Conservation (phyloP, 1,140 invertebrate species). For the Cyclina sinensis region DNA sequence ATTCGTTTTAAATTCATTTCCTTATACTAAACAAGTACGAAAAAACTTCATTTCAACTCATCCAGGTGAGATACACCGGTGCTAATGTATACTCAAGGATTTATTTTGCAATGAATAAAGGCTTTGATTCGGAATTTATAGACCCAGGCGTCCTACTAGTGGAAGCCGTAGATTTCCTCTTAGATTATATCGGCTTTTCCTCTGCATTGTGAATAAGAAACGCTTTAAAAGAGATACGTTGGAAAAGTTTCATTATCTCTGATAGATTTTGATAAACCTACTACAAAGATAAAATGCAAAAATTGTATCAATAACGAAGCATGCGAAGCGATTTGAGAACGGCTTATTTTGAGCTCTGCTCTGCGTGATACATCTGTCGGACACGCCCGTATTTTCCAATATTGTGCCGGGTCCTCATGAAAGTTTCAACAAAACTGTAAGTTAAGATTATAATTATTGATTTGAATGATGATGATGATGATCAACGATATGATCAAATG, state of each 20-base stretch:
- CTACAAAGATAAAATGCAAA: background rate
- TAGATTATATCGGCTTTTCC: slow-evolving; percentile 12
- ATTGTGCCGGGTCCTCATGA: no score
- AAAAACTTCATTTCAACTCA: background rate
- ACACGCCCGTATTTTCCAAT: no score
- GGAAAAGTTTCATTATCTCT: background rate
- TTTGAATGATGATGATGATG: background rate
- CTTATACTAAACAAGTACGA: no score
- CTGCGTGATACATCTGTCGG: no score
- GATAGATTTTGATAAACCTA: background rate
- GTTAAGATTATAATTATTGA: no score
- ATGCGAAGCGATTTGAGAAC: background rate
- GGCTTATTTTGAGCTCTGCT: background rate
- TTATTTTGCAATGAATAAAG: slow-evolving; percentile 36
- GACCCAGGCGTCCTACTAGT: background rate
- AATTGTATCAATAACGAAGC: background rate
- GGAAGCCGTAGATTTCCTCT: background rate
- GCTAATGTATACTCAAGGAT: slow-evolving; percentile 2
- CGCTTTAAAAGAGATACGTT: background rate
- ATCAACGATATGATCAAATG: background rate
- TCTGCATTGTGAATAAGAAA: background rate
- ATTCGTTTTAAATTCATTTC: no score
- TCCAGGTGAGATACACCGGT: background rate
- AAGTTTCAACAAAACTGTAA: no score
- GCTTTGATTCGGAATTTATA: slow-evolving; percentile 29